Conservation (phyloP, 2,113 vertebrate genomes). For the Sigmodon hispidus region DNA sequence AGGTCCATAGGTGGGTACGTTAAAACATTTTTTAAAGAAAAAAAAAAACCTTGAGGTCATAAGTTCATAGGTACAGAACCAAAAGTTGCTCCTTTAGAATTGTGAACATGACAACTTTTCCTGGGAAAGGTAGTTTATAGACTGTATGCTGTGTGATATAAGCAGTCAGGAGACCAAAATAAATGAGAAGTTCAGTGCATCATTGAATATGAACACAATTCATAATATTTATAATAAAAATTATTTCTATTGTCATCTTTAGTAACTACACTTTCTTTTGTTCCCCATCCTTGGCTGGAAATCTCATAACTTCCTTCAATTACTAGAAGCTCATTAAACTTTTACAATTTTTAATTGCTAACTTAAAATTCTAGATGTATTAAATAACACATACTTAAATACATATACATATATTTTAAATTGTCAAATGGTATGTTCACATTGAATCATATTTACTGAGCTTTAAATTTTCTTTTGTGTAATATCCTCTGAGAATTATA, state of each 20-base stretch:
- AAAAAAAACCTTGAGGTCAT: background rate
- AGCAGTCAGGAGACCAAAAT: background rate
- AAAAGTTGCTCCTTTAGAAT: background rate
- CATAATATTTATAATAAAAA: background rate
- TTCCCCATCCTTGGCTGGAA: too few species aligned
- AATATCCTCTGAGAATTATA: background rate
- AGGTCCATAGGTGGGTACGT: too few species aligned
- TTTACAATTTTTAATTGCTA: background rate
- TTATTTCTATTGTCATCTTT: background rate
- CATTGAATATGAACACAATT: background rate
- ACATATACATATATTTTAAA: background rate
- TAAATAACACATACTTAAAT: background rate
- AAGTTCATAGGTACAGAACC: background rate
- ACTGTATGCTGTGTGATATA: too few species aligned
- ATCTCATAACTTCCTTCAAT: background rate
- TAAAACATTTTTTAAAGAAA: too few species aligned
- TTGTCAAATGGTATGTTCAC: background rate
- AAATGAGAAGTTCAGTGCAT: background rate
- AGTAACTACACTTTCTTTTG: background rate
- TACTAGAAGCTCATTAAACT: background rate
- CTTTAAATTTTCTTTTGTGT: background rate
- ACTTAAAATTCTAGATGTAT: background rate
- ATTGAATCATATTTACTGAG: background rate
- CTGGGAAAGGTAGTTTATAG: background rate
- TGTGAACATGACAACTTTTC: background rate